Evolutionary conservation across 23 tunicate genomes (phyloP), one percentile per base, ranked within the genome.

Genomic region (Aplidium turbinatum): DNA sequence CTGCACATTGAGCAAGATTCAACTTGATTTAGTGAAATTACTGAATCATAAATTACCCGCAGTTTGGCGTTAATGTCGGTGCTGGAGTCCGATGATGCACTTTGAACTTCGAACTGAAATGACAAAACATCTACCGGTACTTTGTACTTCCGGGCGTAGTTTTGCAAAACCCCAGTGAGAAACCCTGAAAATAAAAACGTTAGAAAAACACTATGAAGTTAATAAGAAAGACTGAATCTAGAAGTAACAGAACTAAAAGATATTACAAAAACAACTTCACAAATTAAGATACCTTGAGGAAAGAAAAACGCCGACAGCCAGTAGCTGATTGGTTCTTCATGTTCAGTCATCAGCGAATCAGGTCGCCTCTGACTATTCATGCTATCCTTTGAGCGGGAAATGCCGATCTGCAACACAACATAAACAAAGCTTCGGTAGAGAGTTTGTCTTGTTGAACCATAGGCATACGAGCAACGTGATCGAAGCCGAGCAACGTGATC

Each of bases 231-330:
- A n/a, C n/a, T n/a, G n/a, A n/a, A n/a, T n/a, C n/a, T n/a, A 13
- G 51, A 13, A 13, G 18, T 45, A 45, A 45, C 16, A 13, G 18
- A 45, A 45, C 18, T 45, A 45, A 45, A 45, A 45, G 51, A 13
- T 13, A 45, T 13, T 45, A 13, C 13, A 45, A 45, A 45, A 45
- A 45, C 18, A 18, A 13, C 13, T 45, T 45, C 18, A 45, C 16
- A 45, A 45, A 45, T 42, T 42, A 11, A 42, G 11, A 28, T 38
- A 82, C 89, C 97, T 90, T 90, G 97, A 2, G 97, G 97, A 69
- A 90, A 90, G 36, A 82, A 90, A 66, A 90, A 90, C 2, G 97
- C 97, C 18, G 97, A 90, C 21, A 90, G 64, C 97, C 97, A 90
- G 68, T 77, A 90, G 46, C 97, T 90, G 0, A 77, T 90, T 32